Conservation (phyloP, 2,113 vertebrate genomes). For the Phaethon lepturus region DNA sequence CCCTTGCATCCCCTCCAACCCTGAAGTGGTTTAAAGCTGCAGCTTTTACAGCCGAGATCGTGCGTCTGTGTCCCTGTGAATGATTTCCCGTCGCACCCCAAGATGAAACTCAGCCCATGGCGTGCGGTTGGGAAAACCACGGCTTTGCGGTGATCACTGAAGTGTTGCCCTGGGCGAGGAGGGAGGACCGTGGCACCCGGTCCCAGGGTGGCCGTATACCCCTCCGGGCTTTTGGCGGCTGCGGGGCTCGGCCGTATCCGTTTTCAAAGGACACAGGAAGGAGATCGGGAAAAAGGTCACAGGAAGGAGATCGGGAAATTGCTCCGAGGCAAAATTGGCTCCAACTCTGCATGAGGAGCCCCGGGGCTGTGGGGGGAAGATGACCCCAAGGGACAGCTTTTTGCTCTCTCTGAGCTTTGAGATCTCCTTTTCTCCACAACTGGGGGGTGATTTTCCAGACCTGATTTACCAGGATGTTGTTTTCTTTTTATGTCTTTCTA, state of each 20-base stretch:
- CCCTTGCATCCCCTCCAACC: not conserved
- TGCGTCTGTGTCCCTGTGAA: fast-evolving
- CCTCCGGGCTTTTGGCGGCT: not conserved
- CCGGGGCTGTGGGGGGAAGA: not conserved
- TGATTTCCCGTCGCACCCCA: not conserved
- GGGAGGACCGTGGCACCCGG: not conserved
- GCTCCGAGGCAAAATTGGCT: not conserved
- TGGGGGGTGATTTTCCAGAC: not conserved
- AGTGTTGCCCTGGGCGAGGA: not conserved
- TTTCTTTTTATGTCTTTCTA: not conserved
- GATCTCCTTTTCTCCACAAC: not conserved
- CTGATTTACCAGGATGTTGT: not conserved
- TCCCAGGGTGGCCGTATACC: fast-evolving
- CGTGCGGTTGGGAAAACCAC: not conserved
- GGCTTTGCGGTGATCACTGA: fast-evolving
- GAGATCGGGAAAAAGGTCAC: not conserved
- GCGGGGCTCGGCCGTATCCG: fast-evolving
- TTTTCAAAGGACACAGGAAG: not conserved
- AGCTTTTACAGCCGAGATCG: fast-evolving
- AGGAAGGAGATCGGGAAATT: not conserved
- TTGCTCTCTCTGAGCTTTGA: not conserved
- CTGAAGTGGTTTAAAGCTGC: not conserved
- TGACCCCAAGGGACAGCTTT: not conserved
- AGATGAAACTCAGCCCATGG: not conserved
- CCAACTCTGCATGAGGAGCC: not conserved